These are phyloP conservation scores for Cepphus grylle DNA, from an alignment of 2,113 vertebrate species.

Conservation along the genomic window DNA sequence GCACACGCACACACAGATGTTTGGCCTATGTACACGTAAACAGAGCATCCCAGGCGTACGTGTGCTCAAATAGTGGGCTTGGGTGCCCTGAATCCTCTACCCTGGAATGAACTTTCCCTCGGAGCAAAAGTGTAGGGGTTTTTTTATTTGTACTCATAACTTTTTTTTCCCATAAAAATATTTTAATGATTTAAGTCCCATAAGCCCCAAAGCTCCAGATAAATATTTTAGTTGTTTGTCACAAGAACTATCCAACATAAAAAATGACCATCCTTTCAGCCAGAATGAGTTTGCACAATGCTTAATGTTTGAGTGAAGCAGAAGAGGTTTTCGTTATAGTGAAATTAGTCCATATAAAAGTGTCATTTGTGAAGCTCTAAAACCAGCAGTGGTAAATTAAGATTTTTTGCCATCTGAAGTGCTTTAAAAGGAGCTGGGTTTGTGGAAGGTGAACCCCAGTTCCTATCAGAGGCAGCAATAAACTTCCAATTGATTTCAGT, in stretches of 20 bases:
- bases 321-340: neutral
- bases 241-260: neutral
- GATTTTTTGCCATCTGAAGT: neutral
- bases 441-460: neutral
- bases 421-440: neutral
- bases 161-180: slow-evolving; percentile 33
- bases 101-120: slow-evolving; percentile 25
- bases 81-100: neutral
- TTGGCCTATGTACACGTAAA: neutral
- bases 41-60: neutral
- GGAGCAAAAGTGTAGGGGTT: neutral
- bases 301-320: neutral
- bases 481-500: neutral
- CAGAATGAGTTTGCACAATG: slow-evolving; percentile 25
- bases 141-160: neutral
- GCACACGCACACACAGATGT: neutral
- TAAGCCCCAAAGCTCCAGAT: slow-evolving; percentile 37
- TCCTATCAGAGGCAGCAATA: neutral
- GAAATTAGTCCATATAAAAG: neutral
- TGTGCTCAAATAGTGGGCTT: neutral
- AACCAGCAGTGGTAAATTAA: neutral
- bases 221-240: slow-evolving; percentile 60
- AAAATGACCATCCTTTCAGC: neutral
- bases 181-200: slow-evolving; percentile 55
- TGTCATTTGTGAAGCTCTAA: neutral